Base-by-base conservation (phyloP, 1,140 invertebrate genomes). In the Luehdorfia chinensis region DNA sequence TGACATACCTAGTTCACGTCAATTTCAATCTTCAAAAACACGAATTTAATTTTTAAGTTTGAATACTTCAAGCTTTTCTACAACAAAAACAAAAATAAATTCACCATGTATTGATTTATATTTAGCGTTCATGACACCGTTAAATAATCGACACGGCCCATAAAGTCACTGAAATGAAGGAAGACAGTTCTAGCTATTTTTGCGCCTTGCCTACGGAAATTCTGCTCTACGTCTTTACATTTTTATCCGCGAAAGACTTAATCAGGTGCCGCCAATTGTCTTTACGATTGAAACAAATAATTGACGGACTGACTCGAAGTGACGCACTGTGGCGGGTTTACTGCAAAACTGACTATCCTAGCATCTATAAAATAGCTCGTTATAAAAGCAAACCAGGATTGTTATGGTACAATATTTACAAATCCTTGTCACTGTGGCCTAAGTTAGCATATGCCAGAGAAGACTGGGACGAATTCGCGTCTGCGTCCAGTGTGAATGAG, bases 361-460 rank as follows among this genome's bases (percentile, higher is more conserved):
- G 48, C 3, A 28, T 73, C 3, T 75, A 62, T 12, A 32, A 48
- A 37, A 15, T 14, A 0, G 70, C 69, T 0, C 34, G 57, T 4
- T 28, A 47, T 2, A 79, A 71, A 25, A 37, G 52, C 0, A 49
- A 57, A 14, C 19, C 48, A 3, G 58, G 59, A 0, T 18, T 73
- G 0, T 15, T 25, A 0, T 75, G 69, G 63, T 64, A 47, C 18
- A 36, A 74, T 32, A 36, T 80, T 2, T 84, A 79, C 15, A 48
- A 63, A 9, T 74, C 71, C 2, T 30, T 84, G 3, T 41, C 56
- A 3, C 39, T 77, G 0, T 80, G 79, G 79, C 47, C 63, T 5
- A 62, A 59, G 21, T 39, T 83, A n/a, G 0, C 13, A 0, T 11
- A 23, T 0, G 67, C 75, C 0, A 36, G 12, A 2, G 70, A 75